phyloP scores from a whole-genome alignment of 2,113 vertebrate species.

The Crotalus helleri region DNA sequence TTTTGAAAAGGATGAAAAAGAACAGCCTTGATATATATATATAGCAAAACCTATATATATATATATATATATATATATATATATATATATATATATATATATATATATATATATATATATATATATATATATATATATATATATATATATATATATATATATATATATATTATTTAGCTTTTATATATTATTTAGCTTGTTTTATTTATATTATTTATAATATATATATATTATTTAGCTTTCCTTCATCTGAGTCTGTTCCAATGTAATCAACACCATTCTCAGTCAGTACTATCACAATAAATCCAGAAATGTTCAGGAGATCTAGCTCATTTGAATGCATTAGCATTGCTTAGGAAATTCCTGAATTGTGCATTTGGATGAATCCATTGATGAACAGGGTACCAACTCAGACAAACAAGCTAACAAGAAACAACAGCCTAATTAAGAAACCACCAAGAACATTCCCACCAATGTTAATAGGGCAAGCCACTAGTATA shows the following conservation, averaged over 20 bases:
- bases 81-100: no score
- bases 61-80: no score
- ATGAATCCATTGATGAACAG: not conserved
- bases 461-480: not conserved
- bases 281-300: not conserved
- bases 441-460: not conserved
- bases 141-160: no score
- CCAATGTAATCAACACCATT: not conserved
- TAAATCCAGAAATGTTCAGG: not conserved
- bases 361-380: not conserved
- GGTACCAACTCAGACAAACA: not conserved
- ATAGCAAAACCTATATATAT: no score
- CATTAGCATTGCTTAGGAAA: not conserved
- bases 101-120: no score
- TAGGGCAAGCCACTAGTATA: not conserved
- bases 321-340: not conserved
- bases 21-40: not conserved
- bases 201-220: no score
- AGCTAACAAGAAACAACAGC: not conserved
- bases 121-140: no score
- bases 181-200: no score
- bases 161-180: no score
- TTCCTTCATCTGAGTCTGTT: not conserved
- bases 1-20: not conserved
- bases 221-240: not conserved